Evolutionary conservation across 2,888 invertebrate genomes (phyloP).

Genomic region (Acleris emargana): DNA sequence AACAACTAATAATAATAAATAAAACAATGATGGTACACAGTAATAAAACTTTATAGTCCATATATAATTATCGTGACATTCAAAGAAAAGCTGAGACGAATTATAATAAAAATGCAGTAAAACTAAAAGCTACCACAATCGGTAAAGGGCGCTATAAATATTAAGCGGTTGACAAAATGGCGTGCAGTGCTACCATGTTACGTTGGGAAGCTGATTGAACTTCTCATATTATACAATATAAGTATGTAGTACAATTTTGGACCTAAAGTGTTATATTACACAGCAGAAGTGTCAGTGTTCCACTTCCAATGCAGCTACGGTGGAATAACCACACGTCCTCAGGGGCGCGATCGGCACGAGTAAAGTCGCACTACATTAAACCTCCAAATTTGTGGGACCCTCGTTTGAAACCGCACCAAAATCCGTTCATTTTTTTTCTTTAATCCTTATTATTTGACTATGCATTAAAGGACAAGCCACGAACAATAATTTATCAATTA

Average conservation of each 20-base stretch:
- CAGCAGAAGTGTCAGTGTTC: neutral
- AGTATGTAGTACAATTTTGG: constrained; percentile 43
- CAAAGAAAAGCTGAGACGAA: constrained; percentile 48
- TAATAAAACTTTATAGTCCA: constrained; percentile 53
- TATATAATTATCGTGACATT: constrained; percentile 53
- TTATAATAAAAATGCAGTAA: constrained; percentile 61
- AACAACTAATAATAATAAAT: constrained; percentile 32
- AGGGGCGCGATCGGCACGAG: constrained; percentile 50
- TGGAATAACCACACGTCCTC: constrained; percentile 24
- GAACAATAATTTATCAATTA: constrained; percentile 79
- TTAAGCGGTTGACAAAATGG: constrained; percentile 57
- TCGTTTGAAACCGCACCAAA: constrained; percentile 63
- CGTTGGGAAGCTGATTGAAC: constrained; percentile 36
- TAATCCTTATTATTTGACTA: constrained; percentile 76
- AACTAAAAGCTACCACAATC: constrained; percentile 54
- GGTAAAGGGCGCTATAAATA: constrained; percentile 53
- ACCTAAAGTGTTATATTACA: constrained; percentile 39
- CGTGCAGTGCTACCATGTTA: constrained; percentile 36
- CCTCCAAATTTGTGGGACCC: constrained; percentile 52
- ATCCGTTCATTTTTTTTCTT: constrained; percentile 72
- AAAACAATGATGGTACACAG: constrained; percentile 41
- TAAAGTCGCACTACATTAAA: constrained; percentile 67
- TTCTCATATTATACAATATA: constrained; percentile 38
- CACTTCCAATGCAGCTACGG: neutral
- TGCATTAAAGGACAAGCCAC: constrained; percentile 70